Percentiles rank a stretch among this genome's conserved stretches.
phyloP scores from a whole-genome alignment of 2,888 invertebrate genomes.

The Volucella bombylans region DNA sequence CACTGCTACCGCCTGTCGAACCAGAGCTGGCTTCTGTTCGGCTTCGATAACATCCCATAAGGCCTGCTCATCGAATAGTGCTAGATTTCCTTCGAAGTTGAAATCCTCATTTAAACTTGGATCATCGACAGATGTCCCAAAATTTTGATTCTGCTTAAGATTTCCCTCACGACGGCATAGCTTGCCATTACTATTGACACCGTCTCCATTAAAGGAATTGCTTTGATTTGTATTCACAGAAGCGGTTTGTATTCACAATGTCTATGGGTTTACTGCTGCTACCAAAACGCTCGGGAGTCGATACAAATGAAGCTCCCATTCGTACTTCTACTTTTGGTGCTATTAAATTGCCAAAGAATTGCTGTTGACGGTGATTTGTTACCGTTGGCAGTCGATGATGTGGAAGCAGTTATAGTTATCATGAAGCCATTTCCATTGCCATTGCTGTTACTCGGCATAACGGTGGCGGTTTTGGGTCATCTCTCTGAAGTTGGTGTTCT shows the following conservation, averaged over 20 bases:
- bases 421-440: constrained; percentile 31
- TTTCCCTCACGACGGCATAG: constrained; percentile 78
- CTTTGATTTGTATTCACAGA: constrained; percentile 73
- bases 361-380: constrained; percentile 75
- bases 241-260: constrained; percentile 76
- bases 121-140: constrained; percentile 81
- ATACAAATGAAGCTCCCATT: no score
- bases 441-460: constrained; percentile 48
- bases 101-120: constrained; percentile 82
- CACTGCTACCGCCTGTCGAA: constrained; percentile 79
- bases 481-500: constrained; percentile 77
- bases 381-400: no score
- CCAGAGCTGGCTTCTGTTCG: constrained; percentile 85
- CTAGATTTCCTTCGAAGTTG: no score
- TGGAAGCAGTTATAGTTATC: constrained; percentile 35
- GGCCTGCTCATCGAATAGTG: constrained; percentile 92
- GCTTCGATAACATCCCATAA: no score
- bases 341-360: constrained; percentile 81
- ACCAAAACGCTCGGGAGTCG: no score
- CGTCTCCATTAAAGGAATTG: constrained; percentile 70
- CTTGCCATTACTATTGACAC: constrained; percentile 69
- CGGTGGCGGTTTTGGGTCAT: constrained; percentile 75
- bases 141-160: constrained; percentile 79
- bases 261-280: no score
- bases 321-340: constrained; percentile 82